Evolutionary conservation across 2,888 invertebrate genomes (phyloP).

Genomic region (Rotaria magnacalcarata): DNA sequence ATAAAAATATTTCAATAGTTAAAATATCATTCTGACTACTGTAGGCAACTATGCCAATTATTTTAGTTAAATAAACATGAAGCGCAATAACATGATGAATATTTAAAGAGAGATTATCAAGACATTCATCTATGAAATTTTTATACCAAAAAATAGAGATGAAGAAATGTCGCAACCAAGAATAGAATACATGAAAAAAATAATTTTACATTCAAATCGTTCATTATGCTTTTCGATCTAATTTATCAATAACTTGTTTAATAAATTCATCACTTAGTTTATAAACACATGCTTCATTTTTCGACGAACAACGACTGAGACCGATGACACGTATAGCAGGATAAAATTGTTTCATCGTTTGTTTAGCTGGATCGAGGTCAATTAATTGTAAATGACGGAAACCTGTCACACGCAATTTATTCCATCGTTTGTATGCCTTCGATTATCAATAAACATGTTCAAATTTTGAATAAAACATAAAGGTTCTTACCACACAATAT

Average conservation of each 20-base stretch:
- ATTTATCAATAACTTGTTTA: not conserved
- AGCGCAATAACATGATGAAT: too few relatives aligned
- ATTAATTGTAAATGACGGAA: not conserved
- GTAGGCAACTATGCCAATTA: too few relatives aligned
- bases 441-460: not conserved
- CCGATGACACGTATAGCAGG: not conserved
- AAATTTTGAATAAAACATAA: not conserved
- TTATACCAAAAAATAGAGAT: too few relatives aligned
- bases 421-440: slow-evolving; percentile 30
- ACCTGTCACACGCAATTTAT: not conserved
- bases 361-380: not conserved
- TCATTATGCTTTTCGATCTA: not conserved
- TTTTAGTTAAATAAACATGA: too few relatives aligned
- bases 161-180: not conserved
- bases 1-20: too few relatives aligned
- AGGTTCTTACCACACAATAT: not conserved
- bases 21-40: too few relatives aligned
- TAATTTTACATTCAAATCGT: too few relatives aligned
- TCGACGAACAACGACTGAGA: not conserved
- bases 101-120: too few relatives aligned
- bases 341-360: slow-evolving; percentile 2
- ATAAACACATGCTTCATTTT: not conserved
- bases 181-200: not conserved
- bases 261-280: not conserved
- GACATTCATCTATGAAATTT: too few relatives aligned